These are phyloP conservation scores for Coleophora deauratella DNA, from an alignment of 2,888 invertebrate genomes.

Conservation along the genomic window DNA sequence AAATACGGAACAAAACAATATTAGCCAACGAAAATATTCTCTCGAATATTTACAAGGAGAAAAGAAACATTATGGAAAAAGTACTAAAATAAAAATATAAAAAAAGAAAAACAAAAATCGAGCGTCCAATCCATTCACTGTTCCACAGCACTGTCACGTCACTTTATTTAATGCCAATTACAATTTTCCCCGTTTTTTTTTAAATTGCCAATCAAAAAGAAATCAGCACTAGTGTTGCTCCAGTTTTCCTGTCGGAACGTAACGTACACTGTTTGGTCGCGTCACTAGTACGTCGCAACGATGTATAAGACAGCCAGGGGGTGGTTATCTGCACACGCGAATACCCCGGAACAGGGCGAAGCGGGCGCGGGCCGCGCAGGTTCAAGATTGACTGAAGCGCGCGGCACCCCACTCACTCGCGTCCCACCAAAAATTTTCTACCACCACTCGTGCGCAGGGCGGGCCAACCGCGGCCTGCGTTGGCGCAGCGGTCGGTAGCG, in stretches of 20 bases:
- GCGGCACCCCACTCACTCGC: constrained; percentile 65
- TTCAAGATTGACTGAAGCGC: constrained; percentile 59
- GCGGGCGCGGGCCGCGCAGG: constrained; percentile 62
- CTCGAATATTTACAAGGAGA: constrained; percentile 51
- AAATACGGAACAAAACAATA: no score
- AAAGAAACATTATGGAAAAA: constrained; percentile 15
- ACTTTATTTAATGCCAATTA: constrained; percentile 70
- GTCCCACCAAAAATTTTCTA: constrained; percentile 69
- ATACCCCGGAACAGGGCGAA: background rate
- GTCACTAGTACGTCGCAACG: background rate
- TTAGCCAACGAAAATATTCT: constrained; percentile 28
- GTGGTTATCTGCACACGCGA: no score
- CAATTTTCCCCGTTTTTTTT: constrained; percentile 50
- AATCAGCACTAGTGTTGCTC: constrained; percentile 33
- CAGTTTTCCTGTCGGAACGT: constrained; percentile 28
- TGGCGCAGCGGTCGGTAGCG: constrained; percentile 4
- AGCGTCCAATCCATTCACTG: constrained; percentile 56
- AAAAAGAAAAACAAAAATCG: constrained; percentile 36
- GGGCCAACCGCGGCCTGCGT: constrained; percentile 47
- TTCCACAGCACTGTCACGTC: constrained; percentile 61
- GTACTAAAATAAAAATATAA: constrained; percentile 21
- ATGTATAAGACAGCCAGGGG: background rate
- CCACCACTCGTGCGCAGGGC: constrained; percentile 52
- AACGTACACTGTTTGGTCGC: constrained; percentile 51
- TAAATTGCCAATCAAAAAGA: constrained; percentile 8